phyloP scores from a whole-genome alignment of 2,888 invertebrate species.

The Cactoblastis cactorum region DNA sequence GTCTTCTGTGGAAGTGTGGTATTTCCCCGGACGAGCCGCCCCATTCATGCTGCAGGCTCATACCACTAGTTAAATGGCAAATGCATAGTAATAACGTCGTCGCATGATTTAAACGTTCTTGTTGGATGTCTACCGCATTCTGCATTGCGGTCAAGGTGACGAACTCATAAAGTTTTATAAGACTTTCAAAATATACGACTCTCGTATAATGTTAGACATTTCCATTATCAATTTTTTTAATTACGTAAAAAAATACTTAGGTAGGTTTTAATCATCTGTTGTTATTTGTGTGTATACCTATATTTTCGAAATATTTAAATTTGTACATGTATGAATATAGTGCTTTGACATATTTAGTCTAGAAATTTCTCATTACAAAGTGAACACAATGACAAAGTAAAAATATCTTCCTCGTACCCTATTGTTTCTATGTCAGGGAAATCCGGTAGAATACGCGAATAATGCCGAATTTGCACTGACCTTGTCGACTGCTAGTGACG shows the following conservation, averaged over 20 bases:
- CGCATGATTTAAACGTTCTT: not conserved
- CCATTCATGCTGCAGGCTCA: too few species aligned
- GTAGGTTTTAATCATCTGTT: too few species aligned
- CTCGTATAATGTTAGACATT: not conserved
- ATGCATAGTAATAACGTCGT: not conserved
- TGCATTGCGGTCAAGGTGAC: conserved; percentile 10
- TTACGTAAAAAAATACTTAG: too few species aligned
- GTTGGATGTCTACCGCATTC: conserved; percentile 1
- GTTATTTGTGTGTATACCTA: too few species aligned
- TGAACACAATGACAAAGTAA: not conserved
- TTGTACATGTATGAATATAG: not conserved
- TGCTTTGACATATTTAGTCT: not conserved
- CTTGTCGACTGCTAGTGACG: conserved; percentile 1
- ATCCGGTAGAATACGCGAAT: not conserved
- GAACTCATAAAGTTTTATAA: not conserved
- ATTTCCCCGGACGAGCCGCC: too few species aligned
- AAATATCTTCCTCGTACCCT: not conserved
- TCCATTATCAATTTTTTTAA: not conserved
- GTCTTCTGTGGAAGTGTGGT: too few species aligned
- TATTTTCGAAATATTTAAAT: not conserved
- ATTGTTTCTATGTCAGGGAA: conserved; percentile 1
- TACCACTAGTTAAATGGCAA: not conserved
- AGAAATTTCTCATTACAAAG: not conserved
- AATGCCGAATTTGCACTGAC: not conserved
- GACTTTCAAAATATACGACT: not conserved